Evolutionary conservation across 1,140 invertebrate genomes (phyloP).

Genomic region (Anastatus disparis): DNA sequence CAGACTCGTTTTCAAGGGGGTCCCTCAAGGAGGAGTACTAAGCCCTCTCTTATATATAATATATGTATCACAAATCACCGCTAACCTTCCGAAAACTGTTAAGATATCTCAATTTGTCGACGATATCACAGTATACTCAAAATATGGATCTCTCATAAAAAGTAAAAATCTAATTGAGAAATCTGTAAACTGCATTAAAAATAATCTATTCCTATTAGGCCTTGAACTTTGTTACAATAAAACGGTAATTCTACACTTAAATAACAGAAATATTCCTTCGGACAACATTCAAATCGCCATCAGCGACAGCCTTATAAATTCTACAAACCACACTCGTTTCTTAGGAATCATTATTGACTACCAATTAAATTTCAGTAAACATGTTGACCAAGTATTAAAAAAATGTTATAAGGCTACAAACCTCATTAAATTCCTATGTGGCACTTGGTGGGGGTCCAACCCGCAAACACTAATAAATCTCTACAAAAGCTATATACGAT

Average conservation of each 20-base stretch:
- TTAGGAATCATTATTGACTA: too few relatives aligned
- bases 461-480: too few relatives aligned
- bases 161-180: too few relatives aligned
- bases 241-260: background rate
- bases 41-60: background rate
- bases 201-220: background rate
- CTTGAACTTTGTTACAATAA: background rate
- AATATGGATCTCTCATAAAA: too few relatives aligned
- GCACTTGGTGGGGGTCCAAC: too few relatives aligned
- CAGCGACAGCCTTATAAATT: background rate
- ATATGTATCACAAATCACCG: background rate
- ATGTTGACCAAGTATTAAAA: too few relatives aligned
- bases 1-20: background rate
- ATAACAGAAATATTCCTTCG: too few relatives aligned
- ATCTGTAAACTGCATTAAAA: too few relatives aligned
- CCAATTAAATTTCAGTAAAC: too few relatives aligned
- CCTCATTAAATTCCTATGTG: background rate
- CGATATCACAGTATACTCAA: background rate
- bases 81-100: background rate
- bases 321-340: background rate
- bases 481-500: too few relatives aligned
- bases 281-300: too few relatives aligned
- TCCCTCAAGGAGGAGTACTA: background rate
- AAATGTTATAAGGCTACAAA: background rate
- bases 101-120: slow-evolving; percentile 7